Percentiles rank a stretch among this genome's conserved stretches.
Conservation (phyloP, 2,797 vertebrate species). For the Silurus aristotelis region DNA sequence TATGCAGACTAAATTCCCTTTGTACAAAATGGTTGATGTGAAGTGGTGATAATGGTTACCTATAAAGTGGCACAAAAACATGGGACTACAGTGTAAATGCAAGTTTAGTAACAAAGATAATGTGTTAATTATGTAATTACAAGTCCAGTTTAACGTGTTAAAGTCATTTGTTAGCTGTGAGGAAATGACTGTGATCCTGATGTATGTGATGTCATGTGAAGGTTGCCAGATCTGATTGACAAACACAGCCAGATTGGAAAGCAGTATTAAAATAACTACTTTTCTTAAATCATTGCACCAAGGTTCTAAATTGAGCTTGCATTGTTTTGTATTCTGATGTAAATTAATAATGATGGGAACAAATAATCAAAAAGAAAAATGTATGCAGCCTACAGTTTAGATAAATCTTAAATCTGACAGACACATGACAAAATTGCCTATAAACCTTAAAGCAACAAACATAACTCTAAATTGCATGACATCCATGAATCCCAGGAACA, state of each 20-base stretch:
- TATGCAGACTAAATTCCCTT: neutral
- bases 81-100: neutral
- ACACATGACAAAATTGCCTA: no score
- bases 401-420: no score
- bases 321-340: neutral
- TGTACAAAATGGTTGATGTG: constrained; percentile 5
- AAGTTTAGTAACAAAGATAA: neutral
- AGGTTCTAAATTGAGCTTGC: neutral
- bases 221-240: neutral
- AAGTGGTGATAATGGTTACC: neutral
- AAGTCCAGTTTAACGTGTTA: neutral
- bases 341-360: neutral
- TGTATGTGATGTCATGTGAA: neutral
- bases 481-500: neutral
- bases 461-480: neutral
- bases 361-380: neutral
- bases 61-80: neutral
- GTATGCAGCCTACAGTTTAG: neutral
- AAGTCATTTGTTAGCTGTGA: neutral
- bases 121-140: neutral
- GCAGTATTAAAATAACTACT: neutral
- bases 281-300: neutral
- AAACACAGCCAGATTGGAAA: neutral
- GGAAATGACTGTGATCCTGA: neutral
- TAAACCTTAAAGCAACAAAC: neutral